Conservation (phyloP, 2,888 invertebrate genomes). For the Philonicus albiceps region DNA sequence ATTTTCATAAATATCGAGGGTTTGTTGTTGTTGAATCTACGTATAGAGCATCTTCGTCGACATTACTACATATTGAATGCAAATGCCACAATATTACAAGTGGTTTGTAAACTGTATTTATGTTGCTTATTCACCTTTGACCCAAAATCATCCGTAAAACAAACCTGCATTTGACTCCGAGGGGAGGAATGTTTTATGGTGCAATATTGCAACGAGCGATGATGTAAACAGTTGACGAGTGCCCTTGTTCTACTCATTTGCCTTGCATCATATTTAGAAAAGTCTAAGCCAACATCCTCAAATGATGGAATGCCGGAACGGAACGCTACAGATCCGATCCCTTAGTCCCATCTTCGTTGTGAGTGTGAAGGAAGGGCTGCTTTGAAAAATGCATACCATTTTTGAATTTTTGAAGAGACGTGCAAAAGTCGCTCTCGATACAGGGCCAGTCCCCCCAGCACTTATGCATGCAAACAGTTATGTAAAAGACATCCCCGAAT, state of each 20-base stretch:
- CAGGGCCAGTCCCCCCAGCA: not conserved
- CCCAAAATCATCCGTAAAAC: not conserved
- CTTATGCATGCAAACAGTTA: slow-evolving; percentile 1
- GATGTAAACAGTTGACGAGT: not conserved
- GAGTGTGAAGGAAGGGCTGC: not conserved
- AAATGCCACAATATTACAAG: not conserved
- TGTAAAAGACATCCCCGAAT: not conserved
- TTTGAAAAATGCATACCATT: not conserved
- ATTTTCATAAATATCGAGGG: not conserved
- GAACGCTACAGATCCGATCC: not conserved
- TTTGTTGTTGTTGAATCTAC: not conserved
- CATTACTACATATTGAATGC: not conserved
- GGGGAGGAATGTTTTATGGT: not conserved
- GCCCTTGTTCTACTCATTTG: not conserved
- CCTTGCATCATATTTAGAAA: not conserved
- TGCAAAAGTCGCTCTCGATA: slow-evolving; percentile 13
- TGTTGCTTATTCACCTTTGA: not conserved
- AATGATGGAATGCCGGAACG: not conserved
- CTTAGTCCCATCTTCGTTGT: not conserved
- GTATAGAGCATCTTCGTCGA: not conserved
- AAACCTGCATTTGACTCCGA: not conserved
- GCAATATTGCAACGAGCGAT: not conserved
- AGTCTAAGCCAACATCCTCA: not conserved
- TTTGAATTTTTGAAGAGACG: not conserved
- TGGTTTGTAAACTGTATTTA: not conserved